Conservation (phyloP, 2,888 invertebrate species). For the Nemotelus nigrinus region DNA sequence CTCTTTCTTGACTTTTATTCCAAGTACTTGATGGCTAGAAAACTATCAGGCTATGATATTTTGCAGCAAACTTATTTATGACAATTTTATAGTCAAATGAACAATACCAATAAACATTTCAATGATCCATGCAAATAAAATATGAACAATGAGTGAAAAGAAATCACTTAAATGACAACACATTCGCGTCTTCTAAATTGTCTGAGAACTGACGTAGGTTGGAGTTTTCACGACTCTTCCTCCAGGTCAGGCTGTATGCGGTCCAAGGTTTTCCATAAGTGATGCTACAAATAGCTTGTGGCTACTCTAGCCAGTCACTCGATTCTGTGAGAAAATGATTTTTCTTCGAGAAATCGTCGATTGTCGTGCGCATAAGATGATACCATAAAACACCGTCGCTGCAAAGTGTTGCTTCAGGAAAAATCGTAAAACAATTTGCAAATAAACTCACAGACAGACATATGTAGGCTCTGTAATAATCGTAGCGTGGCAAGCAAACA, state of each 20-base stretch:
- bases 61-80: too few relatives aligned
- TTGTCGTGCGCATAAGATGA: conserved; percentile 15
- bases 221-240: conserved; percentile 50
- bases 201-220: conserved; percentile 51
- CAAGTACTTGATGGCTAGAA: too few relatives aligned
- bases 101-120: too few relatives aligned
- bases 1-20: too few relatives aligned
- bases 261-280: conserved; percentile 23
- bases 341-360: background rate
- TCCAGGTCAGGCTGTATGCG: conserved; percentile 18
- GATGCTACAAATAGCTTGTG: background rate
- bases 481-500: conserved; percentile 15
- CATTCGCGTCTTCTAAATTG: conserved; percentile 50
- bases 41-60: too few relatives aligned
- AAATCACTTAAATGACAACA: conserved; percentile 21
- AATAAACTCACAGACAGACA: background rate
- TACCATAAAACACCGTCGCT: conserved; percentile 16
- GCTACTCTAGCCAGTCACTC: background rate
- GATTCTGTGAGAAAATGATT: conserved; percentile 3
- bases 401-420: conserved; percentile 22
- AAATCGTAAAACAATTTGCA: background rate
- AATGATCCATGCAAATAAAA: too few relatives aligned
- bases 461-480: conserved; percentile 13
- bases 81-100: too few relatives aligned
- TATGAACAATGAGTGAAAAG: background rate